Conservation (phyloP, 2,113 vertebrate genomes). For the Laticauda colubrina region DNA sequence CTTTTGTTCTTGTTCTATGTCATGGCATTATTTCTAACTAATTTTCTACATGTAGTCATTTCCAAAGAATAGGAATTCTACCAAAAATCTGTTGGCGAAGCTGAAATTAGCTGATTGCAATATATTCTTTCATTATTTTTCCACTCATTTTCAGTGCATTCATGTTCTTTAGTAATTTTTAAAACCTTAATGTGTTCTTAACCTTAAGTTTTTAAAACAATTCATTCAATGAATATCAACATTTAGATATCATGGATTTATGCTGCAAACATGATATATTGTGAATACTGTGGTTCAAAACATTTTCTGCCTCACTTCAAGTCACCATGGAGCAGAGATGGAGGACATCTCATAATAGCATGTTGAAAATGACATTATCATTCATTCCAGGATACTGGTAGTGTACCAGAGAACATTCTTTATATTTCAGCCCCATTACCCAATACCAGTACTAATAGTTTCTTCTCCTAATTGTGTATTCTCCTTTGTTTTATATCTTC, state of each 20-base stretch:
- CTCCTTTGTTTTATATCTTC: neutral
- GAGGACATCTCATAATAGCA: neutral
- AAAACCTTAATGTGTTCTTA: neutral
- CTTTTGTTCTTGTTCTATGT: too few relatives aligned
- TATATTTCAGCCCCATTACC: neutral
- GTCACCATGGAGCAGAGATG: neutral
- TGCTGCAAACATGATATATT: neutral
- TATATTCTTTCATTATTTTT: neutral
- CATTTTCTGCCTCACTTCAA: neutral
- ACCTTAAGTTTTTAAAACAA: neutral
- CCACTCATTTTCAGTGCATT: neutral
- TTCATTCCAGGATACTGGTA: neutral
- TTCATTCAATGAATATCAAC: neutral
- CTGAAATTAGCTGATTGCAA: neutral
- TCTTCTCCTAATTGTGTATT: neutral
- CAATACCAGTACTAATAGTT: neutral
- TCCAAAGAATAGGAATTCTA: neutral
- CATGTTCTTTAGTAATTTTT: neutral
- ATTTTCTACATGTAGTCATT: neutral
- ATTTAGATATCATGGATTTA: neutral
- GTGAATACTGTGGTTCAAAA: neutral
- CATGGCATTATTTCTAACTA: too few relatives aligned
- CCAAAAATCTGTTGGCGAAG: neutral
- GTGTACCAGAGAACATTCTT: neutral
- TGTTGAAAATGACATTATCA: neutral